Evolutionary conservation across 35 echinoderm and acorn worm species (phyloP).

Genomic region (Diadema setosum): DNA sequence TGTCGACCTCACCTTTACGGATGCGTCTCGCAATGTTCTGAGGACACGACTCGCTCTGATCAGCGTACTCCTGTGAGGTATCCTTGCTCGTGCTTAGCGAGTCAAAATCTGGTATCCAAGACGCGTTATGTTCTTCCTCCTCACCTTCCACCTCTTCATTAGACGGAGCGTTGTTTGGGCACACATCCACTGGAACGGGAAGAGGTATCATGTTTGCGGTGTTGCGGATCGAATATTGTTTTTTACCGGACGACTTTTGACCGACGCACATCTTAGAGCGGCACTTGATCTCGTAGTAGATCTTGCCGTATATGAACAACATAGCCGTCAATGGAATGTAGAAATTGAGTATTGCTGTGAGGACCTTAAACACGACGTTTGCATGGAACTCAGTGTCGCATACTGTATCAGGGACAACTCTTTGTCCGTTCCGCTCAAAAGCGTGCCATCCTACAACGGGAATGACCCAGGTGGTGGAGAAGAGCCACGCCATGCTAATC

Average conservation of each 20-base stretch:
- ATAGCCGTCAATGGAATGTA: slow-evolving; percentile 83
- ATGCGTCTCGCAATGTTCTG: slow-evolving; percentile 16
- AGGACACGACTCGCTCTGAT: slow-evolving; percentile 51
- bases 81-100: slow-evolving; percentile 76
- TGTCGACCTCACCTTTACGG: slow-evolving; percentile 64
- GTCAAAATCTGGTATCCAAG: slow-evolving; percentile 67
- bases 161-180: not conserved
- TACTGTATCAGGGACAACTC: slow-evolving; percentile 23
- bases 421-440: slow-evolving; percentile 29
- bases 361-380: slow-evolving; percentile 71
- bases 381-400: slow-evolving; percentile 90
- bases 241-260: slow-evolving; percentile 39
- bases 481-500: slow-evolving; percentile 82
- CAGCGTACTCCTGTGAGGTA: slow-evolving; percentile 51
- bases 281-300: slow-evolving; percentile 80
- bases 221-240: slow-evolving; percentile 34
- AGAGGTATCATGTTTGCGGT: not conserved
- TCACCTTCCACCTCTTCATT: slow-evolving; percentile 13
- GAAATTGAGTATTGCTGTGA: slow-evolving; percentile 91
- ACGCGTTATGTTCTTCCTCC: slow-evolving; percentile 10
- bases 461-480: slow-evolving; percentile 66
- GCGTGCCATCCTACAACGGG: slow-evolving; percentile 79
- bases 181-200: not conserved
- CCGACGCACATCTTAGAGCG: slow-evolving; percentile 78
- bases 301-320: slow-evolving; percentile 79